Conservation (phyloP, 2,888 invertebrate genomes). For the Ennomos fuscantarius region DNA sequence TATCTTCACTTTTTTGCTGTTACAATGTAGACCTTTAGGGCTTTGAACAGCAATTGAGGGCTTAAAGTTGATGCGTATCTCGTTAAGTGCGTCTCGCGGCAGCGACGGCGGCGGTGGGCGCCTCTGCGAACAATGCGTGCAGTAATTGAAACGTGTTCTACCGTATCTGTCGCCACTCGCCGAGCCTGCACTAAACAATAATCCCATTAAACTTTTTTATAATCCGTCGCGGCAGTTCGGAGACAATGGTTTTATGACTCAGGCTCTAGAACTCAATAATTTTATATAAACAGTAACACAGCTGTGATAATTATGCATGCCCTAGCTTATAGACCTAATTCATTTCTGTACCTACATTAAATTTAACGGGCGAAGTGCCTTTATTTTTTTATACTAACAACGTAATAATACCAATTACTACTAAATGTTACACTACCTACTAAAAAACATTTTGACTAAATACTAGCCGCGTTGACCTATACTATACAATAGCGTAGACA, state of each 20-base stretch:
- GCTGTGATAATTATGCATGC: not conserved
- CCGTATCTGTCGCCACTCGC: conserved; percentile 54
- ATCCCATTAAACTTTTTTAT: conserved; percentile 75
- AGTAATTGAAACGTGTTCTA: conserved; percentile 74
- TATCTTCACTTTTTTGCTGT: not conserved
- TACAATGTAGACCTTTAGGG: conserved; percentile 8
- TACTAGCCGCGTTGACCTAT: no score
- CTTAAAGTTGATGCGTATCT: conserved; percentile 30
- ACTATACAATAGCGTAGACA: no score
- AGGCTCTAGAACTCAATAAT: conserved; percentile 41
- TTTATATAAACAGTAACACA: conserved; percentile 14
- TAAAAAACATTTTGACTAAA: no score
- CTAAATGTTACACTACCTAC: no score
- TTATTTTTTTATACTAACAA: no score
- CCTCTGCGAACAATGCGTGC: conserved; percentile 60
- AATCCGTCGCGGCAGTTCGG: conserved; percentile 62
- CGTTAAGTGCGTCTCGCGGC: conserved; percentile 30
- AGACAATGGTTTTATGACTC: conserved; percentile 72
- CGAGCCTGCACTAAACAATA: conserved; percentile 64
- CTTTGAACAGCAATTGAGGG: conserved; percentile 23
- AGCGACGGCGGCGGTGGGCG: conserved; percentile 34
- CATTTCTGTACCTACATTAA: no score
- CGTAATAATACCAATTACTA: no score
- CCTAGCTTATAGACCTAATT: not conserved
- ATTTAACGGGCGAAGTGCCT: no score